Conservation (phyloP, 1,140 invertebrate genomes). For the Colletes gigas region DNA sequence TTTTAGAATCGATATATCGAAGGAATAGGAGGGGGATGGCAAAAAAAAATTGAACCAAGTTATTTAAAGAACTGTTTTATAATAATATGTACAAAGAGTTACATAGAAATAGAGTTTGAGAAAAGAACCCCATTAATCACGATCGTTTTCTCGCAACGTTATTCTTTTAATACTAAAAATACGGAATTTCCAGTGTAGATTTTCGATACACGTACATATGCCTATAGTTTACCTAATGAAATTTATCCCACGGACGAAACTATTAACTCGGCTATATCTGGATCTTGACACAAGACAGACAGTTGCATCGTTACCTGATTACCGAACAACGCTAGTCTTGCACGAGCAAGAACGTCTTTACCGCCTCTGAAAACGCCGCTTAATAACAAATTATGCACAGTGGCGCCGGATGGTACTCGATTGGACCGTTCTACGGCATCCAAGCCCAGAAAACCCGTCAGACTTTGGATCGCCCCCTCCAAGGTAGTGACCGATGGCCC, state of each 20-base stretch:
- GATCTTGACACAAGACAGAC: constrained; percentile 85
- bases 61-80: constrained; percentile 24
- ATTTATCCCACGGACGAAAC: constrained; percentile 91
- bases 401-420: constrained; percentile 91
- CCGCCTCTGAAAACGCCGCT: constrained; percentile 94
- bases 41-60: background rate
- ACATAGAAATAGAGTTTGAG: constrained; percentile 23
- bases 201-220: background rate
- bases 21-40: background rate
- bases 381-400: constrained; percentile 90
- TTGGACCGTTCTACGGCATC: constrained; percentile 93
- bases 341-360: constrained; percentile 92
- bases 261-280: constrained; percentile 91
- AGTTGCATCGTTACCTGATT: constrained; percentile 90
- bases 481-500: constrained; percentile 88
- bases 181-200: background rate
- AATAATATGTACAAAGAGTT: constrained; percentile 45
- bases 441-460: constrained; percentile 93
- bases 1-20: no score
- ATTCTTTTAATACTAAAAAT: constrained; percentile 30
- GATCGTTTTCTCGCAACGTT: background rate
- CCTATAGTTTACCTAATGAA: background rate
- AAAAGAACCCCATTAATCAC: background rate
- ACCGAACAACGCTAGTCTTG: constrained; percentile 89
- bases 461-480: constrained; percentile 93